Evolutionary conservation across 92 coral and sea anemone genomes (phyloP).

Genomic region (Virgularia gustaviana): DNA sequence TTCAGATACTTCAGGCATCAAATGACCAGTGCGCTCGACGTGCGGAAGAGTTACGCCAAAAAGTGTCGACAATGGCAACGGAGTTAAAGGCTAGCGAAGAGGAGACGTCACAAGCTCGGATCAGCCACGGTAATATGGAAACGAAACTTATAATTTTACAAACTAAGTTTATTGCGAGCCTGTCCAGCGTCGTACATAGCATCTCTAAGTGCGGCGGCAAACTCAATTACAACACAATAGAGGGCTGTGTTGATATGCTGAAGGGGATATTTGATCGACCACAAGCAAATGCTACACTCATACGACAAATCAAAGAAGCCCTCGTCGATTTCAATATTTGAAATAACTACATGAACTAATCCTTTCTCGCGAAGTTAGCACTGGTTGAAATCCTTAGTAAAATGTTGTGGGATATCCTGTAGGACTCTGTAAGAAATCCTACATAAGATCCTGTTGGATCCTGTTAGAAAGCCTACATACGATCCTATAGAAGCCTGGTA

Average conservation of each 20-base stretch:
- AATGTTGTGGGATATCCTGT: too few relatives aligned
- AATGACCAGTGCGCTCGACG: slow-evolving; percentile 77
- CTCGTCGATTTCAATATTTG: slow-evolving; percentile 82
- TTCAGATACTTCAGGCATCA: slow-evolving; percentile 69
- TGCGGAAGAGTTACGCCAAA: slow-evolving; percentile 67
- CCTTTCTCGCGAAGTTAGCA: too few relatives aligned
- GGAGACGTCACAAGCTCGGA: slow-evolving; percentile 66
- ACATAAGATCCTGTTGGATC: too few relatives aligned
- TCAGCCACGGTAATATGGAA: slow-evolving; percentile 74
- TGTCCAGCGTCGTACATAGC: slow-evolving; percentile 73
- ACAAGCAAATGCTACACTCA: slow-evolving; percentile 53
- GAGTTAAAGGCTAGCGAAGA: slow-evolving; percentile 65
- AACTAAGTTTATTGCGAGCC: slow-evolving; percentile 84
- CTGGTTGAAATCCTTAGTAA: too few relatives aligned
- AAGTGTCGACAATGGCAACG: slow-evolving; percentile 68
- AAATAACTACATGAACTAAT: too few relatives aligned
- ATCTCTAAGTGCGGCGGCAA: slow-evolving; percentile 62
- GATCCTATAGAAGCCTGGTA: too few relatives aligned
- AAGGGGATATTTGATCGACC: slow-evolving; percentile 66
- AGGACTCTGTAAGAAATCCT: too few relatives aligned
- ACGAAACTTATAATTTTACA: slow-evolving; percentile 91
- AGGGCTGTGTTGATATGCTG: slow-evolving; percentile 70
- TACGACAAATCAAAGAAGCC: slow-evolving; percentile 77
- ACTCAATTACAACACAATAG: slow-evolving; percentile 79
- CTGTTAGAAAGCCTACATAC: too few relatives aligned